Evolutionary conservation across 2,888 invertebrate species (phyloP), one percentile per base, ranked within the genome.

Genomic region (Prenolepis imparis): DNA sequence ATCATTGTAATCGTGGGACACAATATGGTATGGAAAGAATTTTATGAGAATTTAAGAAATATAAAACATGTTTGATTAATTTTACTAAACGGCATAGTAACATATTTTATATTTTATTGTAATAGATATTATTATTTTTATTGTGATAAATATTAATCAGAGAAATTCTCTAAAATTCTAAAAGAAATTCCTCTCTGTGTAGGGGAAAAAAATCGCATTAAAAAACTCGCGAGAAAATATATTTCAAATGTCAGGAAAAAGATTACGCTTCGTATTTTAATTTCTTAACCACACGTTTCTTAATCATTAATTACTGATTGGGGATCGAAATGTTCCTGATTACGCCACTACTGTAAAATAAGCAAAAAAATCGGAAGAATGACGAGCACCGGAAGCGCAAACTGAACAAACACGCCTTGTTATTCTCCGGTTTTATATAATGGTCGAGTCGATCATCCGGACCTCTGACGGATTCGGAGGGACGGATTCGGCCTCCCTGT

Each of bases 391-490:
- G 39, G 21, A 6, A 8, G 18, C 15, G 21, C 21, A 24, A 15
- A 36, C 48, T 52, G 55, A 67, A 77, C 75, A 70, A 78, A 78
- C 21, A 32, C 44, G 36, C n/a, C 36, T 48, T 48, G 44, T 80
- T 80, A 61, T 61, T 80, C 59, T 32, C 44, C 44, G 36, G 12
- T 72, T 80, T 80, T 59, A 44, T 59, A 44, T 32, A 61, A 72
- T 36, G 18, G 41, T 57, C 41, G 15, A 28, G 55, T 77, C 32
- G 44, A 74, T 44, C 55, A 44, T 59, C 18, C 44, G 44, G 32
- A 68, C 32, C 70, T 48, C 70, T 59, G 78, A 70, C 78, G 59
- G 44, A 80, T 70, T 78, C 41, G 59, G 70, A n/a, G n/a, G 24
- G 44, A 70, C 32, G 59, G 44, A n/a, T 3, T n/a, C 39, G 39